A percentile compares a stretch with the other conserved stretches of the same genome.
These are phyloP conservation scores for Oxyruncus cristatus DNA, from an alignment of 2,113 vertebrate genomes.

Conservation along the genomic window DNA sequence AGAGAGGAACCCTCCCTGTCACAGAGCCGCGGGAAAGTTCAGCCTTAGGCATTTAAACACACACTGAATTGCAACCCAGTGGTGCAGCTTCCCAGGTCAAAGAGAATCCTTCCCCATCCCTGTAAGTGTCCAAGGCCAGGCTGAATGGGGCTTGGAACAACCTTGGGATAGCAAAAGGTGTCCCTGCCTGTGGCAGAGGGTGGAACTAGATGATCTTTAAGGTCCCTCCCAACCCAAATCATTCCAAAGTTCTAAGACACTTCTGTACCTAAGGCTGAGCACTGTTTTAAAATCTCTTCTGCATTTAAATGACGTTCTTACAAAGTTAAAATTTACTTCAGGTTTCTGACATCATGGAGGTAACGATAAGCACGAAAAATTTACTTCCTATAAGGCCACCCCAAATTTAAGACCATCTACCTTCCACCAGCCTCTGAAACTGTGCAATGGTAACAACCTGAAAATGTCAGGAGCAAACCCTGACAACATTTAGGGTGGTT, in stretches of 20 bases:
- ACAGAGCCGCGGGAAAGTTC: background rate
- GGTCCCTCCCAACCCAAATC: background rate
- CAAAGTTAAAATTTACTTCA: background rate
- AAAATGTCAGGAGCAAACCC: background rate
- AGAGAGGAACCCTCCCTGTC: background rate
- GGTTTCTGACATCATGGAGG: accelerated
- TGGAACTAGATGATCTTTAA: background rate
- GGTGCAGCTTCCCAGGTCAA: background rate
- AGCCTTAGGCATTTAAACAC: background rate
- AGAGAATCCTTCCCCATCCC: background rate
- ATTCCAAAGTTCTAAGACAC: background rate
- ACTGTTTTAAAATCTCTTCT: background rate
- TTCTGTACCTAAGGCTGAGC: background rate
- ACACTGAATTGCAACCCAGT: accelerated
- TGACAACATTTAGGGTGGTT: background rate
- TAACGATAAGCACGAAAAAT: background rate
- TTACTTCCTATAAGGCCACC: background rate
- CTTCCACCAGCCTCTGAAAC: background rate
- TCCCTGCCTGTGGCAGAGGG: background rate
- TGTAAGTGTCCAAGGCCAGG: background rate
- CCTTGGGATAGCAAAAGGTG: background rate
- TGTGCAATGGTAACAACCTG: accelerated
- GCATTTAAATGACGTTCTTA: background rate
- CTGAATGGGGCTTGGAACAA: background rate
- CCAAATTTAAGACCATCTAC: background rate